Evolutionary conservation across 2,888 invertebrate species (phyloP).

Genomic region (Brachyopa scutellaris): DNA sequence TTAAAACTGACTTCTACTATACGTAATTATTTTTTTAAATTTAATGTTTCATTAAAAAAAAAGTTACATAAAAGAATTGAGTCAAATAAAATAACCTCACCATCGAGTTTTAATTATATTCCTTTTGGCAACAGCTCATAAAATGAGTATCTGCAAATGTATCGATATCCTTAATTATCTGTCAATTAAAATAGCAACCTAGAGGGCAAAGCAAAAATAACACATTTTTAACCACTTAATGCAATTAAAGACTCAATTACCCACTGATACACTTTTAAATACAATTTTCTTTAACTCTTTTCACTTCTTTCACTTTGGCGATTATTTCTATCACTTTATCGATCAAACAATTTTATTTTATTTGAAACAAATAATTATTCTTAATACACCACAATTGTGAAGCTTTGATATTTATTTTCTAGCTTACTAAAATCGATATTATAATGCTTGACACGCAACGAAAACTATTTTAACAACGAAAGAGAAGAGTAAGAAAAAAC

Average conservation of each 20-base stretch:
- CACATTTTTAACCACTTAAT: slow-evolving; percentile 25
- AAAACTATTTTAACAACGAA: slow-evolving; percentile 27
- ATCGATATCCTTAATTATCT: slow-evolving; percentile 17
- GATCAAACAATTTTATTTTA: slow-evolving; percentile 43
- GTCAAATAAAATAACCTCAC: too few species aligned
- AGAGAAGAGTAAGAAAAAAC: not conserved
- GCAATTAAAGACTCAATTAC: slow-evolving; percentile 30
- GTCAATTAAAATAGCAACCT: not conserved
- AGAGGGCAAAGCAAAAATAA: slow-evolving; percentile 20
- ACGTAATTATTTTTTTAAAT: too few species aligned
- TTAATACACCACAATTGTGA: slow-evolving; percentile 14
- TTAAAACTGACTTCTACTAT: too few species aligned
- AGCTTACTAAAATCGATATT: slow-evolving; percentile 22
- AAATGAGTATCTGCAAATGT: not conserved
- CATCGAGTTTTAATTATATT: not conserved
- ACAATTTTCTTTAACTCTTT: slow-evolving; percentile 23
- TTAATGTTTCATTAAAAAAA: too few species aligned
- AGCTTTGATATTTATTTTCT: not conserved
- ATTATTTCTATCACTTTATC: slow-evolving; percentile 28
- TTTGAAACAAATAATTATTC: not conserved
- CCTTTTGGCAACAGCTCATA: not conserved
- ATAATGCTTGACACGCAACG: slow-evolving; percentile 29
- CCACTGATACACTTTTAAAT: not conserved
- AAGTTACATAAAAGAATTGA: too few species aligned
- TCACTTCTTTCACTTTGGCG: slow-evolving; percentile 38